Evolutionary conservation across 2,797 vertebrate species (phyloP).

Genomic region (Pteropus rufus): DNA sequence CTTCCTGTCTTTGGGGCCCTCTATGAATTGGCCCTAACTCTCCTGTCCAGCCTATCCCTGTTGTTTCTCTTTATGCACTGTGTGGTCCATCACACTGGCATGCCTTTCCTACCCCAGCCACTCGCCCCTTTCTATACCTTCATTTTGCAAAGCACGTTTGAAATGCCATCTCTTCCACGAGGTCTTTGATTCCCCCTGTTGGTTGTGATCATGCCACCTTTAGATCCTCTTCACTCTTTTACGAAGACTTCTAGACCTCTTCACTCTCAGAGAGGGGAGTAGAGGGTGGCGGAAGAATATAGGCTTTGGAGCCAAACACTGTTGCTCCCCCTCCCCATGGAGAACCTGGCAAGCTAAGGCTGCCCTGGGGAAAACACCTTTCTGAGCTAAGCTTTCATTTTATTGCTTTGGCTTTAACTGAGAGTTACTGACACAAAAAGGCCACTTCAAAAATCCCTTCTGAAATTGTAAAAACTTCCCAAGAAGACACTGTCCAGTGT

Average conservation of each 20-base stretch:
- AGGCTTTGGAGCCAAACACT: not conserved
- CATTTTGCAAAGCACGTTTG: not conserved
- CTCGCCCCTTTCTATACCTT: not conserved
- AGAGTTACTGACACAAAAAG: not conserved
- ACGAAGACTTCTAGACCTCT: not conserved
- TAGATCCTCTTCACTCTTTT: not conserved
- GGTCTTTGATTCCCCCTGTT: not conserved
- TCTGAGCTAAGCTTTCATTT: not conserved
- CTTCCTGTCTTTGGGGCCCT: not conserved
- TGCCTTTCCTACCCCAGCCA: not conserved
- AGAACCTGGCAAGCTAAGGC: not conserved
- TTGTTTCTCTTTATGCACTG: not conserved
- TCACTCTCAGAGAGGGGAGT: not conserved
- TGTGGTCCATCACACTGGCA: not conserved
- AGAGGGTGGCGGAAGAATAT: not conserved
- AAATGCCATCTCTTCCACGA: not conserved
- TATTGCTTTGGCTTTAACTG: not conserved
- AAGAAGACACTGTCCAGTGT: not conserved
- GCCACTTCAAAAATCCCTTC: not conserved
- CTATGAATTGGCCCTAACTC: not conserved
- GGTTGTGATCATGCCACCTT: not conserved
- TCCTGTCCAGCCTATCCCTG: not conserved
- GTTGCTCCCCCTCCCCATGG: rapidly evolving
- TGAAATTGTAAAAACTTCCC: not conserved
- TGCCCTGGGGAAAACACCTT: not conserved